Conservation (phyloP, 2,888 invertebrate species). For the Crematogaster levior region DNA sequence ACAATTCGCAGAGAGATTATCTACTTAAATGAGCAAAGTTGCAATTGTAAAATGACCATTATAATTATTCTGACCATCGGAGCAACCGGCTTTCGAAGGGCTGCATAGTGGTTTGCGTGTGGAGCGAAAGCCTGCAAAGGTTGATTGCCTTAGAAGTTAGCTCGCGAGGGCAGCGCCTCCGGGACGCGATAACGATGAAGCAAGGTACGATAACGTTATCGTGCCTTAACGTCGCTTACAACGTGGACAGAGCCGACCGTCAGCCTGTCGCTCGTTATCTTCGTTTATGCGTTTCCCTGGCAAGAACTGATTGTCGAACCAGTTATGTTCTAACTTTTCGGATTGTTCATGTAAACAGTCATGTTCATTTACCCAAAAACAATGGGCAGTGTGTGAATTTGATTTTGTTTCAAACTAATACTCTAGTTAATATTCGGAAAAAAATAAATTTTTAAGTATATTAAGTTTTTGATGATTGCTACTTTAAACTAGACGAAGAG, state of each 20-base stretch:
- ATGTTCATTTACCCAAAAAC: background rate
- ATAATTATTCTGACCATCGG: constrained; percentile 63
- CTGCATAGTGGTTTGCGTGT: constrained; percentile 64
- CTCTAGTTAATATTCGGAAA: background rate
- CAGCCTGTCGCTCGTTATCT: constrained; percentile 59
- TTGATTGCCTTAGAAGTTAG: constrained; percentile 71
- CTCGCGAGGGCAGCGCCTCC: constrained; percentile 57
- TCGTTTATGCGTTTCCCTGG: constrained; percentile 43
- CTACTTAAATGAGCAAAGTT: constrained; percentile 37
- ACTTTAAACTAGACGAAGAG: background rate
- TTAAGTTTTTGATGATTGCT: background rate
- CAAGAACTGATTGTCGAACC: constrained; percentile 46
- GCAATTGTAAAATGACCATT: constrained; percentile 58
- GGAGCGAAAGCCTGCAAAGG: constrained; percentile 56
- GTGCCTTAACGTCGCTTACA: constrained; percentile 51
- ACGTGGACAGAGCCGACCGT: constrained; percentile 39
- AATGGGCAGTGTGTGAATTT: background rate
- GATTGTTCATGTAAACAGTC: background rate
- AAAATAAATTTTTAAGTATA: background rate
- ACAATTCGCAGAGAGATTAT: constrained; percentile 18
- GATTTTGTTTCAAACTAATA: background rate
- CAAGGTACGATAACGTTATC: constrained; percentile 71
- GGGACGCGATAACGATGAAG: constrained; percentile 69
- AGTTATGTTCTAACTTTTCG: background rate
- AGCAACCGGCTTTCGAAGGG: constrained; percentile 63